Base-by-base conservation (phyloP, 1,140 invertebrate species). In the Homarus americanus region DNA sequence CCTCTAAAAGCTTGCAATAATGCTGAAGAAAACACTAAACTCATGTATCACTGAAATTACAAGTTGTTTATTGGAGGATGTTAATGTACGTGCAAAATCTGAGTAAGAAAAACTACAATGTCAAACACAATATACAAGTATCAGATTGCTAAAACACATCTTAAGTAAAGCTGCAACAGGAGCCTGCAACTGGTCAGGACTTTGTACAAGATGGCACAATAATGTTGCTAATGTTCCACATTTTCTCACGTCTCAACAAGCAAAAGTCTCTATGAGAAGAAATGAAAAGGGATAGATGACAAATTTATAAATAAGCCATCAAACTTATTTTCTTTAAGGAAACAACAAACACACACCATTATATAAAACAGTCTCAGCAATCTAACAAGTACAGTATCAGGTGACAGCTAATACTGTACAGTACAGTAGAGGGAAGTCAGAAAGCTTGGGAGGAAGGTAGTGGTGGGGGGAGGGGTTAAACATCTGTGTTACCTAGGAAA, bases 401-500 rank as follows among this genome's bases (percentile, higher is more conserved):
- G 24, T 69, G 10, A 69, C 36, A 66, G 58, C n/a, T 38, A 84
- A n/a, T n/a, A n/a, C n/a, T n/a, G n/a, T 34, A 41, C 36, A 32
- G 38, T n/a, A 36, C 82, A 86, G 69, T n/a, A 41, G 58, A 73
- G 69, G 40, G 9, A 53, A 12, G 17, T 17, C 40, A 69, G 15
- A 76, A 53, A 24, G 83, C 40, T 66, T 20, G 36, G 83, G 72
- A 41, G 32, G 28, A 49, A 5, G 44, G 36, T 34, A 72, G 36
- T 20, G 20, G 34, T 12, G 28, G 36, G 4, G 44, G 36, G 34
- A 72, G 36, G 32, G 20, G 34, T 12, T 38, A 41, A 32, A 63
- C 49, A 36, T 49, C 17, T 44, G 40, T 53, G 38, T 94, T 97
- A 99, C 98, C 98, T 97, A 99, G 96, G 95, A 99, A 97, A 94